These are phyloP conservation scores for Drosophila aldrichi DNA, from an alignment of 2,888 invertebrate genomes.

Conservation along the genomic window DNA sequence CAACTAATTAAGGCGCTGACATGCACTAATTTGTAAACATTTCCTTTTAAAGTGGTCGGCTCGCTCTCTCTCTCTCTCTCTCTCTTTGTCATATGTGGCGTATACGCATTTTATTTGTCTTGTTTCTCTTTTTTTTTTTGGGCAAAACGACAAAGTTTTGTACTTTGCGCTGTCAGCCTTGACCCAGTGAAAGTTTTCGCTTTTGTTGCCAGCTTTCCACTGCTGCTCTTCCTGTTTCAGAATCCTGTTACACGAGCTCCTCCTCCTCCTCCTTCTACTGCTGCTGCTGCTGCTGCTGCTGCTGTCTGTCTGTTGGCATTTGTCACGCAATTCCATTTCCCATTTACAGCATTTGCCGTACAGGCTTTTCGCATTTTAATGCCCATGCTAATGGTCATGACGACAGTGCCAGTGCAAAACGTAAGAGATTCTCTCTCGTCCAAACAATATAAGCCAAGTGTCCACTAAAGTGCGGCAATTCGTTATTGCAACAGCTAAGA, in stretches of 20 bases:
- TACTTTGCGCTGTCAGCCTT: conserved; percentile 45
- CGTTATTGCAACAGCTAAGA: conserved; percentile 1
- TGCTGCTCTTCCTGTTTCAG: conserved; percentile 1
- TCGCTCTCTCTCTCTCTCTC: background rate
- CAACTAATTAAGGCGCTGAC: conserved; percentile 10
- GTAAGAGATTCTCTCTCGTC: conserved; percentile 10
- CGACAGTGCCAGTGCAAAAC: conserved; percentile 11
- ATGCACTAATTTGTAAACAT: conserved; percentile 40
- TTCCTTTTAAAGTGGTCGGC: conserved; percentile 16
- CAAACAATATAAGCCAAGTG: conserved; percentile 19
- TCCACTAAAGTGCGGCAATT: conserved; percentile 18
- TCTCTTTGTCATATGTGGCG: background rate
- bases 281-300: background rate
- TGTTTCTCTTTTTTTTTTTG: background rate
- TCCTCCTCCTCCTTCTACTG: background rate
- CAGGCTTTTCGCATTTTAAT: conserved; percentile 27
- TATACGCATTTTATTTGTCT: conserved; percentile 30
- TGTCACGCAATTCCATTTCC: conserved; percentile 49
- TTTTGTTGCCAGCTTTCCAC: conserved; percentile 5
- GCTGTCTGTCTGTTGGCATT: conserved; percentile 30
- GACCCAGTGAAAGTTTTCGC: conserved; percentile 49
- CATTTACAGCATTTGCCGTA: conserved; percentile 37
- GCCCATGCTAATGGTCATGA: conserved; percentile 14
- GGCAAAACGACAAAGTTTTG: conserved; percentile 26
- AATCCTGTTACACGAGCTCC: conserved; percentile 4